Conservation (phyloP, 2,888 invertebrate genomes). For the Drosophila flavopinicola region DNA sequence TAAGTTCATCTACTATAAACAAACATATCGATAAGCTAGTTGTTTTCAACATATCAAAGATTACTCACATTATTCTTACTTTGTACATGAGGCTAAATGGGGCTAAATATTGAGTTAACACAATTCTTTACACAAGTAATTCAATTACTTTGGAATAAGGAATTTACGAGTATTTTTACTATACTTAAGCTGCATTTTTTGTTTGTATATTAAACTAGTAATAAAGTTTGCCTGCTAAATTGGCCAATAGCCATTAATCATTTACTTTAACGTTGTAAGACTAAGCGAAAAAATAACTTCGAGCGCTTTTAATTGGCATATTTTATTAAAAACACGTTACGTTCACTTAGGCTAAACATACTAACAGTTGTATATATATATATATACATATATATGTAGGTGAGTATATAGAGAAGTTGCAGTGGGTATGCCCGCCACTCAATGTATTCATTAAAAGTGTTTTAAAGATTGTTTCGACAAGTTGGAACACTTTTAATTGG, state of each 20-base stretch:
- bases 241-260: constrained; percentile 24
- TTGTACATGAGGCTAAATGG: no score
- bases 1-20: no score
- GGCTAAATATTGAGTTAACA: no score
- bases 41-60: no score
- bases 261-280: neutral
- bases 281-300: neutral
- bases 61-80: no score
- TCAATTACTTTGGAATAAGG: neutral
- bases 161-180: neutral
- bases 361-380: neutral
- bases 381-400: neutral
- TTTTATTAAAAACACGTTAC: constrained; percentile 25
- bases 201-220: neutral
- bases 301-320: constrained; percentile 30
- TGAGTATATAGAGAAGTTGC: neutral
- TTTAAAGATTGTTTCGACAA: constrained; percentile 24
- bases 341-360: constrained; percentile 7
- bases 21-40: no score
- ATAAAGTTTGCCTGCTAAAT: constrained; percentile 14
- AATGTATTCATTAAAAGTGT: constrained; percentile 23
- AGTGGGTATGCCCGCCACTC: constrained; percentile 9
- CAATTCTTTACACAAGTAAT: no score
- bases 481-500: constrained; percentile 45
- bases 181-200: neutral